A percentile compares a stretch with the other conserved stretches of the same genome.
phyloP scores from a whole-genome alignment of 2,113 vertebrate genomes.

The Romanogobio albipinnatus region DNA sequence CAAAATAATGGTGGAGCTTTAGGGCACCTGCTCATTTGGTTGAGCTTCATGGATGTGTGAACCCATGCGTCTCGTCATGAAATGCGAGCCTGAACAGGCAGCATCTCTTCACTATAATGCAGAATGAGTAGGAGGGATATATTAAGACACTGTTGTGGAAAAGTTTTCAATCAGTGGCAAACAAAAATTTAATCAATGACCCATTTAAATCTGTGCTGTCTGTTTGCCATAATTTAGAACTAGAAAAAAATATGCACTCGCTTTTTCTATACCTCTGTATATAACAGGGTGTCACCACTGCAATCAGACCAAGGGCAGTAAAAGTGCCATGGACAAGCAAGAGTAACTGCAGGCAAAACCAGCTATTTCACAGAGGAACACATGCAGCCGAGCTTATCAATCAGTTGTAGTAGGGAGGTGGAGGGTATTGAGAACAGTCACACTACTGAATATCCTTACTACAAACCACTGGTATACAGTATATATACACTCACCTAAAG shows the following conservation, averaged over 20 bases:
- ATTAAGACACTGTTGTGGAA: slow-evolving; percentile 5
- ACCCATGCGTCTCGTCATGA: slow-evolving; percentile 21
- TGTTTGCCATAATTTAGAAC: not conserved
- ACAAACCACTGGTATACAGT: not conserved
- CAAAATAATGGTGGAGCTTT: slow-evolving; percentile 33
- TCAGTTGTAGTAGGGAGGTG: slow-evolving; percentile 10
- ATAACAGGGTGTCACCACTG: slow-evolving; percentile 33
- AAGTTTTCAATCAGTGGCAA: slow-evolving; percentile 1
- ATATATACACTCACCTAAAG: too few relatives aligned
- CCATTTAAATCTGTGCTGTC: slow-evolving; percentile 3
- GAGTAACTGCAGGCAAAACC: slow-evolving; percentile 28
- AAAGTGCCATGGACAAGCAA: slow-evolving; percentile 41
- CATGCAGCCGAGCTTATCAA: slow-evolving; percentile 21
- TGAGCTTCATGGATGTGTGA: slow-evolving; percentile 35
- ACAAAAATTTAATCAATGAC: slow-evolving; percentile 15
- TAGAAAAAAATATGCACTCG: not conserved
- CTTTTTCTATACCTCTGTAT: slow-evolving; percentile 20
- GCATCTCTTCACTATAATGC: not conserved
- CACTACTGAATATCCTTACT: slow-evolving; percentile 5
- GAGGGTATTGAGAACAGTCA: not conserved
- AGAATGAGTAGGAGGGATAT: slow-evolving; percentile 36
- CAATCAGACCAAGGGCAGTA: slow-evolving; percentile 34
- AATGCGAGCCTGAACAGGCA: not conserved
- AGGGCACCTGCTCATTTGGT: slow-evolving; percentile 32
- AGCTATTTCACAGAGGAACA: slow-evolving; percentile 22